Evolutionary conservation across 2,113 vertebrate genomes (phyloP).

Genomic region (Lanius collurio): DNA sequence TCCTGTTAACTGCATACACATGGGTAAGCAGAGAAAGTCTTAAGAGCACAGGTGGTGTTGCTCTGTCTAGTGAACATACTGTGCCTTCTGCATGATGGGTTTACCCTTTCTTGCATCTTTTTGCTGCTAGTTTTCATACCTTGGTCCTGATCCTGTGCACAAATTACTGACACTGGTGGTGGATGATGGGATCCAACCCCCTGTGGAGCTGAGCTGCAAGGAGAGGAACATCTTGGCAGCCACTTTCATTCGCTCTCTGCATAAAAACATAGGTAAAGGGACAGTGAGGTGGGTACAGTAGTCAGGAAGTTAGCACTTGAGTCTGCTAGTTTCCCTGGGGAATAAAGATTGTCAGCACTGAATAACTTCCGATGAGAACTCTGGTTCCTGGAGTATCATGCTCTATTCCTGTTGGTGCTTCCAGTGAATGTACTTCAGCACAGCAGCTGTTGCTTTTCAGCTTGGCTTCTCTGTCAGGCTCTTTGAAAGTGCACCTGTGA

Average conservation of each 20-base stretch:
- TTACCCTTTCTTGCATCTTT: conserved; percentile 53
- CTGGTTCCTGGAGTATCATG: background rate
- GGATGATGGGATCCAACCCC: conserved; percentile 97
- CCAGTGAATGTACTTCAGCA: background rate
- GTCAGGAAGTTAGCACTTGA: conserved; percentile 1
- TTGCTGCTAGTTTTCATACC: conserved; percentile 89
- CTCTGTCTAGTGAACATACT: conserved; percentile 1
- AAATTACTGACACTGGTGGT: conserved; percentile 94
- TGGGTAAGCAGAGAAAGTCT: background rate
- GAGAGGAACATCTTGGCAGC: conserved; percentile 98
- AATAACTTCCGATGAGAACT: background rate
- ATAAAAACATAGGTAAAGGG: conserved; percentile 94
- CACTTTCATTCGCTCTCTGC: conserved; percentile 96
- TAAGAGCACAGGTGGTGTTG: background rate
- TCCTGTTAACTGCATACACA: background rate
- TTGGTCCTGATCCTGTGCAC: conserved; percentile 93
- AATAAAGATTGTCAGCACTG: background rate
- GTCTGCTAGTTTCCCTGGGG: background rate
- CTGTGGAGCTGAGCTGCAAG: conserved; percentile 97
- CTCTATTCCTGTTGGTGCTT: background rate
- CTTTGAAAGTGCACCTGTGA: background rate
- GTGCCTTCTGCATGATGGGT: conserved; percentile 41
- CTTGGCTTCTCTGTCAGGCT: background rate
- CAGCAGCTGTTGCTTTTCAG: conserved; percentile 3
- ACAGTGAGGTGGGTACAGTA: background rate